Conservation (phyloP, 1,140 invertebrate species). For the Geopemphigus sp. region DNA sequence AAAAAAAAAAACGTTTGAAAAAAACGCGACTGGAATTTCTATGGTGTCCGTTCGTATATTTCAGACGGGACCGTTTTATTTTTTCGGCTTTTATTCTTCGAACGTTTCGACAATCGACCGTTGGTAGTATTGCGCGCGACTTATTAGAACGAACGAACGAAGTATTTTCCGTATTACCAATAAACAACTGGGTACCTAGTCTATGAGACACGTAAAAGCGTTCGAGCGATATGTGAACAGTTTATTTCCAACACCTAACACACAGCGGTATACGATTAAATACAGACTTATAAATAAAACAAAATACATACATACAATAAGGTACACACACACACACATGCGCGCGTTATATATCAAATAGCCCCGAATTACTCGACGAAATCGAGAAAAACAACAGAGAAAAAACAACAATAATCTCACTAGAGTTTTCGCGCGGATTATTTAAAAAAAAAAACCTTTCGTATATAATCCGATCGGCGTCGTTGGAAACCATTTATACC, state of each 20-base stretch:
- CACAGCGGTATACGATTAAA: not conserved
- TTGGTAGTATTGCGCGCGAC: too few species aligned
- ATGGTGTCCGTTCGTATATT: not conserved
- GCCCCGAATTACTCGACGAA: not conserved
- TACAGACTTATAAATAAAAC: conserved; percentile 29
- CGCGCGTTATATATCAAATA: not conserved
- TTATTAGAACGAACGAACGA: too few species aligned
- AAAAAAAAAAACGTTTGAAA: conserved; percentile 33
- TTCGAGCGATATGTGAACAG: conserved; percentile 5
- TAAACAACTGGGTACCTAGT: too few species aligned
- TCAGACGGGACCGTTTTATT: too few species aligned
- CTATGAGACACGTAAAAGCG: not conserved
- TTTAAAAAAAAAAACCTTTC: too few species aligned
- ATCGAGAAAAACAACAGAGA: not conserved
- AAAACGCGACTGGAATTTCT: conserved; percentile 15
- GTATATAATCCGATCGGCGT: too few species aligned
- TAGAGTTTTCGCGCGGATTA: not conserved
- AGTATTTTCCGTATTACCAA: too few species aligned
- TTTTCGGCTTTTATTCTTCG: too few species aligned
- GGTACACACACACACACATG: not conserved
- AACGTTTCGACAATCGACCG: too few species aligned
- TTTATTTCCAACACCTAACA: conserved; percentile 33
- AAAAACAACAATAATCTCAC: conserved; percentile 18
- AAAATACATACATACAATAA: conserved; percentile 1
- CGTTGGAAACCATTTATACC: too few species aligned